phyloP scores from a whole-genome alignment of 2,113 vertebrate species.

The Chloropsis hardwickii region DNA sequence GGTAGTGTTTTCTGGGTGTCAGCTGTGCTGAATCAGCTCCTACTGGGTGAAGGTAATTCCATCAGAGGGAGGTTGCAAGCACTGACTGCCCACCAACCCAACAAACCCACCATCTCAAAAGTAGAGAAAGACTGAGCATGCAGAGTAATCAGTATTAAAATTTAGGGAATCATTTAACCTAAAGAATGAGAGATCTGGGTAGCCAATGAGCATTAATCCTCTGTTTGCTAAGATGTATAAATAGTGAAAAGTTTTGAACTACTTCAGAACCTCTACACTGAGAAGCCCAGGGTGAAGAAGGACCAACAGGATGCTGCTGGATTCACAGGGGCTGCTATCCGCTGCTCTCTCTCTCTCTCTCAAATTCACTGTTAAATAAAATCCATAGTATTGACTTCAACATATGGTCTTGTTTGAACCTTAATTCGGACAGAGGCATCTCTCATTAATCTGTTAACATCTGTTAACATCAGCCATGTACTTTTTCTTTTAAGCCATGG shows the following conservation, averaged over 20 bases:
- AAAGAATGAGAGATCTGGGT: not conserved
- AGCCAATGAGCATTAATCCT: not conserved
- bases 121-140: not conserved
- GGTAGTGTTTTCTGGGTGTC: not conserved
- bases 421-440: not conserved
- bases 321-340: not conserved
- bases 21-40: not conserved
- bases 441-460: not conserved
- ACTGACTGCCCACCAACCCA: not conserved
- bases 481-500: not conserved
- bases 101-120: not conserved
- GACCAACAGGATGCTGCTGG: not conserved
- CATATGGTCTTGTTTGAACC: not conserved
- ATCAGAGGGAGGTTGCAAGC: rapidly evolving
- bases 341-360: not conserved
- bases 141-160: not conserved
- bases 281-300: not conserved
- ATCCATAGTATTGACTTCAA: not conserved
- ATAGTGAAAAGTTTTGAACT: not conserved
- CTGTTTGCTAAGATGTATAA: not conserved
- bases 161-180: not conserved
- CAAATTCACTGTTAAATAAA: not conserved
- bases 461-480: not conserved
- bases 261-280: not conserved
- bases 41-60: not conserved